phyloP scores from a whole-genome alignment of 2,888 invertebrate species.

The Trissolcus japonicus region DNA sequence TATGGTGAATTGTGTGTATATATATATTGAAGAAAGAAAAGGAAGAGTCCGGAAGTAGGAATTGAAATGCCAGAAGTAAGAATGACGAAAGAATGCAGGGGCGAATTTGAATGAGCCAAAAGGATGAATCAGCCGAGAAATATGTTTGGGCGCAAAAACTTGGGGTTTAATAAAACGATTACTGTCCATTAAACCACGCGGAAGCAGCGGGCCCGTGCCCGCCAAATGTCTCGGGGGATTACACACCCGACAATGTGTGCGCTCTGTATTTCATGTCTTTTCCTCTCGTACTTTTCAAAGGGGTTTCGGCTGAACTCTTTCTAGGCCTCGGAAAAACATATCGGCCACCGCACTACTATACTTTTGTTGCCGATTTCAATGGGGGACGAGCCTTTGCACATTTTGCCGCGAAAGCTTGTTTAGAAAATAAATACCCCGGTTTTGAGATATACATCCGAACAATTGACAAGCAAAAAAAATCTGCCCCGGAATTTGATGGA shows the following conservation, averaged over 20 bases:
- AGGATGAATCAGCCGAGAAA: constrained; percentile 19
- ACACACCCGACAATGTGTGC: constrained; percentile 17
- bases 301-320: background rate
- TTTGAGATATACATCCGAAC: no score
- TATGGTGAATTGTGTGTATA: background rate
- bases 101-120: constrained; percentile 1
- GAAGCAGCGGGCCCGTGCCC: constrained; percentile 13
- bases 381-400: constrained; percentile 7
- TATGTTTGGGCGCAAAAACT: constrained; percentile 11
- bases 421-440: constrained; percentile 11
- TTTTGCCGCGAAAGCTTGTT: constrained; percentile 8
- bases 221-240: constrained; percentile 1
- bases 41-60: background rate
- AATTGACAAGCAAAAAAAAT: no score
- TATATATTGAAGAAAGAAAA: background rate
- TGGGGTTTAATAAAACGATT: constrained; percentile 28
- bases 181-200: constrained; percentile 30
- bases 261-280: constrained; percentile 14
- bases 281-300: background rate
- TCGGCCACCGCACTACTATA: constrained; percentile 27
- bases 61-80: background rate
- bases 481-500: no score
- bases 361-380: constrained; percentile 2
- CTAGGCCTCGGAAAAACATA: constrained; percentile 21
- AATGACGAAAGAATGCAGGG: background rate